Evolutionary conservation across 2,888 invertebrate genomes (phyloP), one percentile per base, ranked within the genome.

Genomic region (Brassicogethes aeneus): DNA sequence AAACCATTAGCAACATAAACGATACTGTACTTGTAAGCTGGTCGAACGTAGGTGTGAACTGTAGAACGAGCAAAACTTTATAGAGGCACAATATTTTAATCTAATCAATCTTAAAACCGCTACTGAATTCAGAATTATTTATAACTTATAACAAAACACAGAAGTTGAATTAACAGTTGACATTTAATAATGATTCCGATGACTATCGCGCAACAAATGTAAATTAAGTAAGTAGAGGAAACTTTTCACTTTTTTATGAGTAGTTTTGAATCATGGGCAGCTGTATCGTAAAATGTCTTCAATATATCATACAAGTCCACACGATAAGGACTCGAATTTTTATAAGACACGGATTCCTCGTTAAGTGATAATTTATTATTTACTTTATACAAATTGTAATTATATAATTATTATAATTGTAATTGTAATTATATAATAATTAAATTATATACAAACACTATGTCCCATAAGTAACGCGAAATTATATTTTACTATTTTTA

Each of bases 151-250:
- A 38, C 42, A 38, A 42, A 37, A 40, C 40, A 43, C 34, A 43
- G 37, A 43, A 43, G 40, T 43, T 40, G 36, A 40, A 43, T 43
- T 43, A 43, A 39, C 37, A 30, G 33, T 40, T 43, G 43, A 43
- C 43, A 40, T 39, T 35, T 43, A 43, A 43, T 43, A 43, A 43
- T 43, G 43, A 37, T 36, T 8, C 34, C 23, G 43, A 43, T 43
- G 36, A 29, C 35, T 42, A 42, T 42, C 42, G 34, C 35, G 32
- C 38, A 38, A 42, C 42, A 42, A 42, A 42, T 42, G 42, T 42
- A 42, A 42, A 42, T 39, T 39, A 39, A 23, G 10, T 23, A 23
- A 23, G 10, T 23, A 5, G 23, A 23, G 23, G 10, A 10, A 23
- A 23, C 5, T 23, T 23, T 23, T 23, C 23, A 23, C 23, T 23